Evolutionary conservation across 1,140 invertebrate species (phyloP).

Genomic region (Mamestra configurata): DNA sequence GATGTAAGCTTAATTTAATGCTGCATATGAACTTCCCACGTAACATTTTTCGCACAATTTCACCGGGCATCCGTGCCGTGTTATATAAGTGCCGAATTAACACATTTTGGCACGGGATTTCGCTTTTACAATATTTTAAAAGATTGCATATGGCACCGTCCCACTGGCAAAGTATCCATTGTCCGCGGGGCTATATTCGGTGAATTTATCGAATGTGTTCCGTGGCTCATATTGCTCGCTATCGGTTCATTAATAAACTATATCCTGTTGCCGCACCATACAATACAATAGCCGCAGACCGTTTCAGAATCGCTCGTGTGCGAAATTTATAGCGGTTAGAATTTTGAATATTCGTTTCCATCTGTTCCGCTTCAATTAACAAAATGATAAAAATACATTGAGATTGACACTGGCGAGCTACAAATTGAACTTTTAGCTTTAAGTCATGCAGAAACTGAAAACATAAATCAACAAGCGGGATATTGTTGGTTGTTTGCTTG

Average conservation of each 20-base stretch:
- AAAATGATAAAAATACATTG: slow-evolving; percentile 40
- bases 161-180: slow-evolving; percentile 67
- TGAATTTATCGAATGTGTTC: slow-evolving; percentile 74
- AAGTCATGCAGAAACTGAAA: slow-evolving; percentile 57
- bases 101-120: slow-evolving; percentile 73
- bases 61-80: slow-evolving; percentile 55
- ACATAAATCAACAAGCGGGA: slow-evolving; percentile 35
- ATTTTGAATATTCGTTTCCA: slow-evolving; percentile 68
- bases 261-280: slow-evolving; percentile 63
- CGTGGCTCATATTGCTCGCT: slow-evolving; percentile 67
- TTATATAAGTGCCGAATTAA: slow-evolving; percentile 72
- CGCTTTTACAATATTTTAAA: slow-evolving; percentile 73
- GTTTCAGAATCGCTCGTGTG: slow-evolving; percentile 63
- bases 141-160: slow-evolving; percentile 67
- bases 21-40: slow-evolving; percentile 62
- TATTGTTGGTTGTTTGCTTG: slow-evolving; percentile 7
- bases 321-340: slow-evolving; percentile 73
- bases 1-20: slow-evolving; percentile 68
- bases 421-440: not conserved
- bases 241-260: slow-evolving; percentile 81
- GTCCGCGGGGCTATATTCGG: slow-evolving; percentile 65
- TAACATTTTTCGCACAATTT: slow-evolving; percentile 74
- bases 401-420: not conserved
- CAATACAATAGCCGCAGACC: slow-evolving; percentile 62
- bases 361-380: slow-evolving; percentile 65